phyloP scores from a whole-genome alignment of 2,888 invertebrate genomes.

The Epistrophe grossulariae region DNA sequence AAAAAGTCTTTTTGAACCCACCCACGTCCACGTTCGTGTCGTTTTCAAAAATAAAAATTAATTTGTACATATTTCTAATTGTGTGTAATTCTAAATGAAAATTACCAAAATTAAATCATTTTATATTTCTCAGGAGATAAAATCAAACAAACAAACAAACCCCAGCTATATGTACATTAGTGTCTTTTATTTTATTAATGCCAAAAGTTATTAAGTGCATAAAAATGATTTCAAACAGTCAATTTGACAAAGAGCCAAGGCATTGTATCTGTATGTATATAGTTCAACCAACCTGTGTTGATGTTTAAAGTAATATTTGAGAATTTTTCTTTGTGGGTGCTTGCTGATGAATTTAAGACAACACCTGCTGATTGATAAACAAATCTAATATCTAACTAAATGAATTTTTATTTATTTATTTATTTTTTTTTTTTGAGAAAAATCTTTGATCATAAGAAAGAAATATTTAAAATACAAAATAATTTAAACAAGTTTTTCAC shows the following conservation, averaged over 20 bases:
- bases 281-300: not conserved
- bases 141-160: not conserved
- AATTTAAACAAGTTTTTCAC: not conserved
- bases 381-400: not conserved
- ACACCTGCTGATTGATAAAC: constrained; percentile 13
- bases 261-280: no score
- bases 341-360: not conserved
- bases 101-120: constrained; percentile 6
- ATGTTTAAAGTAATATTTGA: not conserved
- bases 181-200: not conserved
- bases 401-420: not conserved
- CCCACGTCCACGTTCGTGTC: not conserved
- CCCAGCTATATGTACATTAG: not conserved
- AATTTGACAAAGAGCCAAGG: constrained; percentile 12
- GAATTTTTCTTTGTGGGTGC: not conserved
- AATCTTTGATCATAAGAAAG: not conserved
- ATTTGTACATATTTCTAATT: not conserved
- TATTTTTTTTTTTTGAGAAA: not conserved
- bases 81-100: not conserved
- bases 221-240: not conserved
- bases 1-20: not conserved
- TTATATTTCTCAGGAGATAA: not conserved
- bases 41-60: constrained; percentile 1
- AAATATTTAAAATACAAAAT: not conserved
- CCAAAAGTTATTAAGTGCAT: constrained; percentile 12